Base-by-base conservation (phyloP, 2,888 invertebrate species). In the Allophyes oxyacanthae region DNA sequence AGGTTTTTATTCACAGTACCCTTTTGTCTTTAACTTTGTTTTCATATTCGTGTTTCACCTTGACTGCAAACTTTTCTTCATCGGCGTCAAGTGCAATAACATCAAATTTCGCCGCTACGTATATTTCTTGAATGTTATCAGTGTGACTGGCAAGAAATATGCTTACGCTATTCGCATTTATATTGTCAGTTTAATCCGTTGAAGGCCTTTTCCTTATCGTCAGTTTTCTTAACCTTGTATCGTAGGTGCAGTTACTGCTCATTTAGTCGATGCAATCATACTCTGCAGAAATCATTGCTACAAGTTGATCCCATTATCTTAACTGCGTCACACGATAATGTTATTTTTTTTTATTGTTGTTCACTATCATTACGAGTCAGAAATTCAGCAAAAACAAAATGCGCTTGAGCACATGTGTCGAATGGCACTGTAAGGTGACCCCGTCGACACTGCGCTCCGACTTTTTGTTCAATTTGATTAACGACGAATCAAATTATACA, bases 351-450 rank as follows among this genome's bases (percentile, higher is more conserved):
- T n/a, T n/a, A n/a, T n/a, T 42, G 34, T 30, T 8, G 36, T 43
- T 25, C 20, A 44, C 44, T 56, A 59, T 64, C 51, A n/a, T n/a
- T n/a, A 50, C 45, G 32, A 53, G 52, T 60, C 25, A 50, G 40
- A 60, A 57, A 72, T 59, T 41, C 37, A 49, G 32, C 41, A 41
- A 36, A 41, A 64, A 59, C 58, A 72, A 44, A 36, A n/a, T 54
- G 42, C 49, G 41, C 43, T 53, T 51, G 57, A 72, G 65, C 83
- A 84, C 79, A 82, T 81, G 83, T 79, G 77, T 50, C 70, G 53
- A 62, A 58, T 65, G 67, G 58, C 65, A 69, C 62, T 55, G 55
- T 57, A 77, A 81, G 81, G 82, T 83, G 79, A 83, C 82, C 80
- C 81, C 72, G 65, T 78, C 72, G 70, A 74, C 79, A 75, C 60